Percentiles rank a stretch among this genome's conserved stretches.
These are phyloP conservation scores for Spatulosminthurus flaviceps DNA, from an alignment of 2,888 invertebrate genomes.

Conservation along the genomic window DNA sequence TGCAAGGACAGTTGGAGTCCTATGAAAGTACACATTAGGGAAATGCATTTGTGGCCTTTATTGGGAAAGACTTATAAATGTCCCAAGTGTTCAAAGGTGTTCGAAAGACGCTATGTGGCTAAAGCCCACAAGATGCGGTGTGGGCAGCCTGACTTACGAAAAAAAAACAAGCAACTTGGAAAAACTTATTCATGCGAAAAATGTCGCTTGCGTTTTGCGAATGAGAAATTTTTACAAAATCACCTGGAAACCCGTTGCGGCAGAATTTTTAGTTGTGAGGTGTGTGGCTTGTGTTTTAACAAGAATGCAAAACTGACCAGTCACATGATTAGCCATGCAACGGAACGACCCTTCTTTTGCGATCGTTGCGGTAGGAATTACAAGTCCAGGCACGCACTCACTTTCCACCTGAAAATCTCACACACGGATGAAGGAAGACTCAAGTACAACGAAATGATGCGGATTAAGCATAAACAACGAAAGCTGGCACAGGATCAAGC, in stretches of 20 bases:
- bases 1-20: background rate
- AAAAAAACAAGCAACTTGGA: background rate
- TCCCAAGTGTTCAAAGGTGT: background rate
- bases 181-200: background rate
- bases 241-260: background rate
- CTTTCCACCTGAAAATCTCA: constrained; percentile 7
- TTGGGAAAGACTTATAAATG: background rate
- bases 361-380: constrained; percentile 31
- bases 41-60: background rate
- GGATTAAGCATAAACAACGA: background rate
- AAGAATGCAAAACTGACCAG: background rate
- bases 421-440: constrained; percentile 34
- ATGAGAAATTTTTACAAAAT: background rate
- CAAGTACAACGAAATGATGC: constrained; percentile 31
- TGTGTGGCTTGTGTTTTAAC: background rate
- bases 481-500: background rate
- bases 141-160: background rate
- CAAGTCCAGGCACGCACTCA: constrained; percentile 13
- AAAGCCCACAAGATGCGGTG: background rate
- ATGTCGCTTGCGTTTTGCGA: background rate
- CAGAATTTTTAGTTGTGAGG: background rate
- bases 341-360: constrained; percentile 28
- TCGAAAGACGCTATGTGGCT: background rate
- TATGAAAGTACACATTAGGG: background rate
- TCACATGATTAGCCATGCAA: background rate